Percentiles rank a stretch among this genome's conserved stretches.
These are phyloP conservation scores for Frankliniella intonsa DNA, from an alignment of 2,888 invertebrate species.

Conservation along the genomic window DNA sequence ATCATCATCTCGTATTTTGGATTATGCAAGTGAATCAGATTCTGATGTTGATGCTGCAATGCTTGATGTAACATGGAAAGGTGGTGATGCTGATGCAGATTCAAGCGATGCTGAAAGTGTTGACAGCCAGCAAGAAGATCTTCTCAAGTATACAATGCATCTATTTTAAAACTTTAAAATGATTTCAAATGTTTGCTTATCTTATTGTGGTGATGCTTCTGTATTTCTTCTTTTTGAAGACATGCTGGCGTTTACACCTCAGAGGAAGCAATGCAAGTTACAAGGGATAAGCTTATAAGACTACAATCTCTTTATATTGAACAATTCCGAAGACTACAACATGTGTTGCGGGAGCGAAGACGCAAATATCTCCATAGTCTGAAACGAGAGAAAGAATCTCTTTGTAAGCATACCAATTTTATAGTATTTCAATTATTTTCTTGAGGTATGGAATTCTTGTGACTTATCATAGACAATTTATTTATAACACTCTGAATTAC, in stretches of 20 bases:
- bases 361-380: constrained; percentile 66
- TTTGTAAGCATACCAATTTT: constrained; percentile 52
- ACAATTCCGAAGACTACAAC: constrained; percentile 72
- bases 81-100: constrained; percentile 56
- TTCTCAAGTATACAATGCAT: constrained; percentile 57
- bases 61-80: constrained; percentile 57
- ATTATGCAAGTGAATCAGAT: constrained; percentile 69
- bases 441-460: not conserved
- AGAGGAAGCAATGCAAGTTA: constrained; percentile 76
- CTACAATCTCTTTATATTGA: constrained; percentile 77
- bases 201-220: not conserved
- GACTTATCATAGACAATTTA: not conserved
- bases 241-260: constrained; percentile 84
- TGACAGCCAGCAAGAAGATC: constrained; percentile 70
- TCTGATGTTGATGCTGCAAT: constrained; percentile 64
- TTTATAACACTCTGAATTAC: constrained; percentile 34
- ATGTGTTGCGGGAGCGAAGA: constrained; percentile 65
- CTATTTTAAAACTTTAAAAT: not conserved
- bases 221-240: constrained; percentile 51
- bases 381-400: constrained; percentile 73
- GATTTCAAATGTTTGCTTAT: too few relatives aligned
- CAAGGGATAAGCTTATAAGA: constrained; percentile 67
- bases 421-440: constrained; percentile 23
- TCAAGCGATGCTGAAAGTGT: constrained; percentile 73
- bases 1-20: constrained; percentile 56